A percentile compares a stretch with the other conserved stretches of the same genome.
Conservation (phyloP, 2,888 invertebrate genomes). For the Synergus gifuensis region DNA sequence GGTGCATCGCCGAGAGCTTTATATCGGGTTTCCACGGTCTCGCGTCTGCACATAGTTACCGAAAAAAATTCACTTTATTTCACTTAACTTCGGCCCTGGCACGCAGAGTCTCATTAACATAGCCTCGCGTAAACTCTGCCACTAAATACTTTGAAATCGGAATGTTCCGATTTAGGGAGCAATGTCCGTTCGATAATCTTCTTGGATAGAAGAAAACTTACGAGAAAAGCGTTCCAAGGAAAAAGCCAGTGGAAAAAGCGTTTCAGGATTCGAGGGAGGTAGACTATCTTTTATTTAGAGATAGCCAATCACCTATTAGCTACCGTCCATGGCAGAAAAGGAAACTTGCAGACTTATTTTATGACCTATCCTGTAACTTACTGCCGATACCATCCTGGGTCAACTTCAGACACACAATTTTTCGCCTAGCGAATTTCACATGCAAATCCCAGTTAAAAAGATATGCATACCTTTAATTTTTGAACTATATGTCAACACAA, state of each 20-base stretch:
- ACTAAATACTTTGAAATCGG: conserved; percentile 39
- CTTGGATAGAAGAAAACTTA: conserved; percentile 10
- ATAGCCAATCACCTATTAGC: conserved; percentile 17
- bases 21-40: conserved; percentile 60
- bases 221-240: not conserved
- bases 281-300: conserved; percentile 51
- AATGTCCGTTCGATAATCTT: conserved; percentile 8
- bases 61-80: conserved; percentile 58
- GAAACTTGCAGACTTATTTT: conserved; percentile 39
- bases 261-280: conserved; percentile 41
- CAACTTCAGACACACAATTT: not conserved
- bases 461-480: not conserved
- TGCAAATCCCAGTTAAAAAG: not conserved
- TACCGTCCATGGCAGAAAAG: conserved; percentile 24
- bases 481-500: not conserved
- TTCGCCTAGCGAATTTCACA: not conserved
- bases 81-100: conserved; percentile 57
- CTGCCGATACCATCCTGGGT: not conserved
- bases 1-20: conserved; percentile 57
- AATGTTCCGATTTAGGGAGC: conserved; percentile 40
- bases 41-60: conserved; percentile 58
- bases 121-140: conserved; percentile 49
- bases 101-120: conserved; percentile 63
- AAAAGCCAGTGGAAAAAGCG: conserved; percentile 1
- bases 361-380: not conserved